Evolutionary conservation across 2,113 vertebrate species (phyloP).

Genomic region (Tachuris rubrigastra): DNA sequence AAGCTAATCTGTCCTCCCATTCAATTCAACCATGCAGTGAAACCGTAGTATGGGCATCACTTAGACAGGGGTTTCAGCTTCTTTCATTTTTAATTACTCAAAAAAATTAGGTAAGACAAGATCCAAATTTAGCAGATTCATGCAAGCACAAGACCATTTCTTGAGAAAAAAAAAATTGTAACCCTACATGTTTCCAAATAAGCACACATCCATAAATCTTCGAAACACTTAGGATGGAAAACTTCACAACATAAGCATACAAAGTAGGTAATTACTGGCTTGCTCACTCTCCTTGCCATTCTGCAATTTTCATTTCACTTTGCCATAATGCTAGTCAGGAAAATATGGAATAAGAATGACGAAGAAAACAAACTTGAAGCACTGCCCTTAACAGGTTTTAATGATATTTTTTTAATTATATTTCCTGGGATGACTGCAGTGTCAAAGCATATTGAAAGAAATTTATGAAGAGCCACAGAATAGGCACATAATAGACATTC

Average conservation of each 20-base stretch:
- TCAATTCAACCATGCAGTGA: background rate
- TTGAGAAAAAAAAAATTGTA: background rate
- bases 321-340: background rate
- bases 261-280: constrained; percentile 16
- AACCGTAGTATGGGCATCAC: background rate
- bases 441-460: constrained; percentile 13
- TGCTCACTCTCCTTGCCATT: background rate
- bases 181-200: background rate
- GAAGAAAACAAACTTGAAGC: background rate
- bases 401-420: background rate
- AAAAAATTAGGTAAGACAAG: background rate
- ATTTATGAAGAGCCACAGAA: background rate
- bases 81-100: background rate
- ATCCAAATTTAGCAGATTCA: background rate
- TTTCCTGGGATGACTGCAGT: background rate
- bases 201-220: background rate
- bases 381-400: background rate
- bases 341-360: background rate
- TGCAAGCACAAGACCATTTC: background rate
- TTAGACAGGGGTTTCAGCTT: background rate
- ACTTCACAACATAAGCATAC: background rate
- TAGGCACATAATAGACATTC: background rate
- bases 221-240: background rate
- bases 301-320: background rate
- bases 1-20: background rate